Evolutionary conservation across 2,113 vertebrate species (phyloP), one percentile per base, ranked within the genome.

Genomic region (Thunnus thynnus): DNA sequence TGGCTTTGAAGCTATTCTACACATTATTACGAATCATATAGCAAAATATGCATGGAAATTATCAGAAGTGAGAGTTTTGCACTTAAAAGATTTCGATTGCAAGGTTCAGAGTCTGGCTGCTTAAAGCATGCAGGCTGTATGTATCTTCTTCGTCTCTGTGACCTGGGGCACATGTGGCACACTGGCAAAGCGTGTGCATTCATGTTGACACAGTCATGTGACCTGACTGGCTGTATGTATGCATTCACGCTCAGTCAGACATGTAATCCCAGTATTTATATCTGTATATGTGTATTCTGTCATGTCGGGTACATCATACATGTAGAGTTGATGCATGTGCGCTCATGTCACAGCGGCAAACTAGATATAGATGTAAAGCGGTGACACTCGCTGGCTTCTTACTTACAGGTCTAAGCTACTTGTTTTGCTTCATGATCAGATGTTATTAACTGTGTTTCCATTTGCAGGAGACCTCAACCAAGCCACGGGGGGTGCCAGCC

Each of bases 401-500:
- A 20, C 62, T 65, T 44, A 14, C 50, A 57, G 11, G 30, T 27
- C 52, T 50, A 22, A 72, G 68, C 63, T 81, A 44, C 9, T 17
- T 47, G 0, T 72, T 69, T 61, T 20, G 1, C 22, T 47, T 69
- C 46, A 25, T 25, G n/a, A 52, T 16, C 64, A 2, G 14, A 50
- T 72, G 8, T 51, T 47, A 64, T 74, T 20, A 65, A 55, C 3
- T 65, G 14, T 55, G 69, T 44, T 57, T 57, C 81, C 74, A 58
- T 92, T 89, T 93, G 1, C 94, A 98, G 98, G 96, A 74, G 98
- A 99, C 91, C 94, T 99, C 69, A 92, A 94, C 13, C 97, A 98
- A 78, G 94, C 94, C 72, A 83, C 96, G 5, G 94, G 92, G n/a
- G 94, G 91, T 2, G 68, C 75, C 91, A 92, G 90, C 91, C 95